Conservation (phyloP, 2,888 invertebrate genomes). For the Callosobruchus maculatus region DNA sequence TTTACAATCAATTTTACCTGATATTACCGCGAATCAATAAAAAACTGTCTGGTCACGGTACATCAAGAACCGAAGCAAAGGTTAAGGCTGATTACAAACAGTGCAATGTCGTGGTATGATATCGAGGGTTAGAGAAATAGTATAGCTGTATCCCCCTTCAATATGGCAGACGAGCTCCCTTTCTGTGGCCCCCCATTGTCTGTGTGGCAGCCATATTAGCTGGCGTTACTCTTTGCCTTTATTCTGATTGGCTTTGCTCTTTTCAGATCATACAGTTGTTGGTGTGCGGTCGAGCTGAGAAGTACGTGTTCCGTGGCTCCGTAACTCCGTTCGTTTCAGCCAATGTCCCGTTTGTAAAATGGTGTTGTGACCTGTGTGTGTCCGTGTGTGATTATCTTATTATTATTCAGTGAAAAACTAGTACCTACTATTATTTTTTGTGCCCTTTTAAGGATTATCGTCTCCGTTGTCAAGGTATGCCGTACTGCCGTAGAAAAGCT, state of each 20-base stretch:
- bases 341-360: slow-evolving; percentile 31
- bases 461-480: slow-evolving; percentile 22
- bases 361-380: slow-evolving; percentile 14
- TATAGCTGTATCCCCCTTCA: slow-evolving; percentile 35
- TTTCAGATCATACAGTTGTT: slow-evolving; percentile 46
- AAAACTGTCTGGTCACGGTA: background rate
- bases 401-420: background rate
- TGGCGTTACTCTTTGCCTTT: slow-evolving; percentile 49
- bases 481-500: slow-evolving; percentile 14
- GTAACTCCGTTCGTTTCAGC: no score
- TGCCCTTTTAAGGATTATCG: slow-evolving; percentile 18
- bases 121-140: slow-evolving; percentile 40
- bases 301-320: slow-evolving; percentile 33
- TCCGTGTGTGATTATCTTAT: background rate
- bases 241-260: slow-evolving; percentile 51
- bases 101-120: slow-evolving; percentile 35
- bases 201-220: slow-evolving; percentile 53
- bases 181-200: slow-evolving; percentile 49
- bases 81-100: slow-evolving; percentile 13
- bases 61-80: background rate
- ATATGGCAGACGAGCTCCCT: slow-evolving; percentile 43
- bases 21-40: no score
- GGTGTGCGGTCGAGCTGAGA: slow-evolving; percentile 36
- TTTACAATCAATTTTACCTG: no score
- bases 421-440: background rate